Percentiles rank a stretch among this genome's conserved stretches.
Evolutionary conservation across 2,888 invertebrate genomes (phyloP).

Genomic region (Strigamia maritima): DNA sequence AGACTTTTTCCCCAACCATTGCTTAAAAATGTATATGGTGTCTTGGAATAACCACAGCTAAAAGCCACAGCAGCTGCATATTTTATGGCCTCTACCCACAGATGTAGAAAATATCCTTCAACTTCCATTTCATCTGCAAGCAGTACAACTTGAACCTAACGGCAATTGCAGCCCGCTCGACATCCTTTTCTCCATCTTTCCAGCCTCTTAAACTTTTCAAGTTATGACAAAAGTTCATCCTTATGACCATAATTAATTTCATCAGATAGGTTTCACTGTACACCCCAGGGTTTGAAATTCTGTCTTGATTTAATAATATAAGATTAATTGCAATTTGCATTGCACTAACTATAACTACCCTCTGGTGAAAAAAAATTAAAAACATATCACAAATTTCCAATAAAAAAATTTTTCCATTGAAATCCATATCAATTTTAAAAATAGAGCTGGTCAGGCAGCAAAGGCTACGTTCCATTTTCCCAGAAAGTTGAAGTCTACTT

Average conservation of each 20-base stretch:
- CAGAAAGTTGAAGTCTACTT: too few species aligned
- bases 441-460: too few species aligned
- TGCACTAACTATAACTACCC: background rate
- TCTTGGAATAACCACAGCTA: background rate
- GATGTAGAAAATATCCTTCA: background rate
- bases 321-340: conserved; percentile 13
- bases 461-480: too few species aligned
- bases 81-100: background rate
- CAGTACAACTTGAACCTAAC: background rate
- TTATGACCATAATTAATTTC: background rate
- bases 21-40: background rate
- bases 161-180: background rate
- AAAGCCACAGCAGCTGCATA: background rate
- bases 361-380: background rate
- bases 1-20: background rate
- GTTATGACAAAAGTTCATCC: background rate
- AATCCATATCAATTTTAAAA: too few species aligned
- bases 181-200: background rate
- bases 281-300: background rate
- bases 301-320: background rate
- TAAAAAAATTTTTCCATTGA: too few species aligned
- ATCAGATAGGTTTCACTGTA: background rate
- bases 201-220: background rate
- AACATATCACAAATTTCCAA: background rate
- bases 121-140: background rate